These are phyloP conservation scores for Ricordea florida DNA, from an alignment of 92 coral and sea anemone species.

Conservation along the genomic window DNA sequence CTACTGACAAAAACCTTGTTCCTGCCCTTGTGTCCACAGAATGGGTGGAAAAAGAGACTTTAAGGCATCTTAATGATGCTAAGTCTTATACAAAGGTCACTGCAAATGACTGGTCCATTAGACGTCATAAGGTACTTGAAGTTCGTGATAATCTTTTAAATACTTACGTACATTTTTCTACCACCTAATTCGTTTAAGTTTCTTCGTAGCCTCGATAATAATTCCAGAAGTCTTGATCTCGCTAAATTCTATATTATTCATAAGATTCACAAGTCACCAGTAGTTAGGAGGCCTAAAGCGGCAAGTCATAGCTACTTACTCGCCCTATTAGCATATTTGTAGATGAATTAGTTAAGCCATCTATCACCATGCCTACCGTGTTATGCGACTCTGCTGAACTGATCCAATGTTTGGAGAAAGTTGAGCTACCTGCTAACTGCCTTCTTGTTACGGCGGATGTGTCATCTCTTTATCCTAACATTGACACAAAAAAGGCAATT, in stretches of 20 bases:
- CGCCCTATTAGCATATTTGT: conserved; percentile 7
- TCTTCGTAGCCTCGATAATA: too few relatives aligned
- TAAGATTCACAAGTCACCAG: too few relatives aligned
- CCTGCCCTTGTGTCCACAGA: conserved; percentile 8
- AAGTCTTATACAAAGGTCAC: conserved; percentile 14
- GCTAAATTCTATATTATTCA: too few relatives aligned
- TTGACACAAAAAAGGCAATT: conserved; percentile 28
- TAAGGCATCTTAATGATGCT: conserved; percentile 15
- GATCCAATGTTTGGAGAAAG: conserved; percentile 25
- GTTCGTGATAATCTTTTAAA: too few relatives aligned
- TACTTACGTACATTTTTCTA: too few relatives aligned
- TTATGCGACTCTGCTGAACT: conserved; percentile 24
- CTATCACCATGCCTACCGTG: conserved; percentile 7
- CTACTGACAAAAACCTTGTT: conserved; percentile 25
- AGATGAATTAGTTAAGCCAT: conserved; percentile 14
- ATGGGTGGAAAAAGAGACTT: neutral
- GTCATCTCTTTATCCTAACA: conserved; percentile 36
- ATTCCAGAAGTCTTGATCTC: too few relatives aligned
- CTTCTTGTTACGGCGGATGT: conserved; percentile 46
- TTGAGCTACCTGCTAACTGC: conserved; percentile 7
- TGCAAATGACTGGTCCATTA: conserved; percentile 6
- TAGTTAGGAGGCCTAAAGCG: too few relatives aligned
- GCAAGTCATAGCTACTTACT: too few relatives aligned
- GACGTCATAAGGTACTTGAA: too few relatives aligned
- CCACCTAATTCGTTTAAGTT: too few relatives aligned